A percentile compares a stretch with the other conserved stretches of the same genome.
phyloP scores from a whole-genome alignment of 2,888 invertebrate species.

The Calliphora vomitoria region DNA sequence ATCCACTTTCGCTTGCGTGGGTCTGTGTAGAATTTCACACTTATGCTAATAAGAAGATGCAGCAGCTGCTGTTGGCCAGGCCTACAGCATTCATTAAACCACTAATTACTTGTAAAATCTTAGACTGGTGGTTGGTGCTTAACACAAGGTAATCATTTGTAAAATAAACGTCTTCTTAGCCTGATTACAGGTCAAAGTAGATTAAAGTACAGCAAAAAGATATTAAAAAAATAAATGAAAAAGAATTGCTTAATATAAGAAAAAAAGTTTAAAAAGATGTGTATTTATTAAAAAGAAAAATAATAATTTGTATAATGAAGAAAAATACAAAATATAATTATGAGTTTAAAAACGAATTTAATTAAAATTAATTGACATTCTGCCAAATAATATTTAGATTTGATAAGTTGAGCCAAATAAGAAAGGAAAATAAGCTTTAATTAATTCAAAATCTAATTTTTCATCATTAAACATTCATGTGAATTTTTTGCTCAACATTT shows the following conservation, averaged over 20 bases:
- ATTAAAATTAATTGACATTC: slow-evolving; percentile 55
- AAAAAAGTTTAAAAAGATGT: slow-evolving; percentile 9
- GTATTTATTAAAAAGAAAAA: not conserved
- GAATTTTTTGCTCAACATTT: not conserved
- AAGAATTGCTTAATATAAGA: slow-evolving; percentile 8
- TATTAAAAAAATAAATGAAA: slow-evolving; percentile 9
- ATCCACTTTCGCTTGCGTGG: slow-evolving; percentile 34
- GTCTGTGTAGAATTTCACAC: slow-evolving; percentile 59
- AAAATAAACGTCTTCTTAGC: slow-evolving; percentile 66
- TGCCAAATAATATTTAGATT: not conserved
- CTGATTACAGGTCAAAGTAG: slow-evolving; percentile 67
- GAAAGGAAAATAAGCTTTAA: slow-evolving; percentile 1
- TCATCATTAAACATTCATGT: slow-evolving; percentile 21
- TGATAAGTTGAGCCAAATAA: not conserved
- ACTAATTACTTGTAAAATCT: slow-evolving; percentile 73
- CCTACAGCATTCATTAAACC: slow-evolving; percentile 70
- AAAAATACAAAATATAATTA: not conserved
- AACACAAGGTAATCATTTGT: slow-evolving; percentile 68
- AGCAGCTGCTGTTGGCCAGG: slow-evolving; percentile 60
- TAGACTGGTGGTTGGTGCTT: slow-evolving; percentile 56
- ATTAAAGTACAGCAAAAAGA: slow-evolving; percentile 41
- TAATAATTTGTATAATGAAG: not conserved
- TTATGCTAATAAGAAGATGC: slow-evolving; percentile 66
- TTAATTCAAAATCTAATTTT: not conserved
- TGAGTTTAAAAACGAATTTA: slow-evolving; percentile 22